Conservation (phyloP, 1,140 invertebrate species). For the Zaprionus nigranus region DNA sequence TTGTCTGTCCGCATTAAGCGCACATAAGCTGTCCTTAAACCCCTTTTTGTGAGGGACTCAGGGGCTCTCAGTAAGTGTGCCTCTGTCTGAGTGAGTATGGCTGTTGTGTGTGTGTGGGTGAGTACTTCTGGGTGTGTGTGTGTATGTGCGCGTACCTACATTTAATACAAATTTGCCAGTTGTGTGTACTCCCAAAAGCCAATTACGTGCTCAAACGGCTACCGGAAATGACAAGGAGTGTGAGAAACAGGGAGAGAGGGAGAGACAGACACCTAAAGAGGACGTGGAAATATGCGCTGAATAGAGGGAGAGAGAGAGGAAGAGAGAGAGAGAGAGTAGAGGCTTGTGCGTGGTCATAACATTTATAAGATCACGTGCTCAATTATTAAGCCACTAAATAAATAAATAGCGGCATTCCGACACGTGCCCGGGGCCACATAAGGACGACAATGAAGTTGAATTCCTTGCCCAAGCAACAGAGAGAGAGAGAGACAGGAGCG, state of each 20-base stretch:
- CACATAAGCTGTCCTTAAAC: slow-evolving; percentile 75
- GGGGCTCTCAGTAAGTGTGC: slow-evolving; percentile 1
- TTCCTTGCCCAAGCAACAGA: neutral
- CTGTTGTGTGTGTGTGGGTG: neutral
- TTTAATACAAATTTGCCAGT: slow-evolving; percentile 77
- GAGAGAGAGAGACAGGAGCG: neutral
- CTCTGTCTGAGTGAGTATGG: neutral
- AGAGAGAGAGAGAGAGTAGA: neutral
- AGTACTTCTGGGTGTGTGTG: no score
- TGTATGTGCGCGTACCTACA: slow-evolving; percentile 45
- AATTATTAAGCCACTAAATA: slow-evolving; percentile 82
- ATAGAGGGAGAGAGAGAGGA: neutral
- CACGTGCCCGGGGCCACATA: slow-evolving; percentile 58
- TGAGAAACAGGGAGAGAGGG: neutral
- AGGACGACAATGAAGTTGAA: slow-evolving; percentile 23
- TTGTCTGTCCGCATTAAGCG: slow-evolving; percentile 62
- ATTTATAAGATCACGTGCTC: slow-evolving; percentile 81
- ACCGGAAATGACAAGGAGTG: slow-evolving; percentile 16
- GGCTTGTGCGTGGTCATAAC: slow-evolving; percentile 55
- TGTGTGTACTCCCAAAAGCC: slow-evolving; percentile 71
- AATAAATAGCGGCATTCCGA: slow-evolving; percentile 73
- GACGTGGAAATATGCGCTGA: neutral
- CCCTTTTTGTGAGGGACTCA: slow-evolving; percentile 60
- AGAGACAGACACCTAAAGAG: neutral
- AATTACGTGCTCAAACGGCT: slow-evolving; percentile 73